These are phyloP conservation scores for Tetropium fuscum DNA, from an alignment of 2,888 invertebrate species.

Conservation along the genomic window DNA sequence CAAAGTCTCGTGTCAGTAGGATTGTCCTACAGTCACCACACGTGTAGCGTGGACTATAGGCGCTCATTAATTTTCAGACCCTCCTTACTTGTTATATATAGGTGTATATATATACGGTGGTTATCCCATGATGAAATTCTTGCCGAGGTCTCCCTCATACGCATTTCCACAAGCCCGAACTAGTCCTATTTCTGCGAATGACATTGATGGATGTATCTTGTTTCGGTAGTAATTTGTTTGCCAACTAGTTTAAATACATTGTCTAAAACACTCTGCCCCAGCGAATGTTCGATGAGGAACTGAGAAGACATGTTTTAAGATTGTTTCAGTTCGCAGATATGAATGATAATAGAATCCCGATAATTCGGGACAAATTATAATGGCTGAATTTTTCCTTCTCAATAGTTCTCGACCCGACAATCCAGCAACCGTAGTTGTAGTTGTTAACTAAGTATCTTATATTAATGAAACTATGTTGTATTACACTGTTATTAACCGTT, in stretches of 20 bases:
- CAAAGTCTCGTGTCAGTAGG: too few species aligned
- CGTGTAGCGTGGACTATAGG: too few species aligned
- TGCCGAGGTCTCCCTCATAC: not conserved
- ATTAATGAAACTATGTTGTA: too few species aligned
- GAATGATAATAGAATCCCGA: slow-evolving; percentile 30
- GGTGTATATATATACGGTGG: too few species aligned
- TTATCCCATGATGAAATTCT: slow-evolving; percentile 13
- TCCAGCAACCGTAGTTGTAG: too few species aligned
- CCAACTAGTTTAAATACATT: slow-evolving; percentile 39
- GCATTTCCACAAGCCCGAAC: slow-evolving; percentile 18
- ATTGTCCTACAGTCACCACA: too few species aligned
- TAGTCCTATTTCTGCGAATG: slow-evolving; percentile 37
- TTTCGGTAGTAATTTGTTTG: slow-evolving; percentile 40
- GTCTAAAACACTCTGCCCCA: slow-evolving; percentile 31
- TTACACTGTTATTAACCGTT: too few species aligned
- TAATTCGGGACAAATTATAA: slow-evolving; percentile 23
- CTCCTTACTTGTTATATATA: too few species aligned
- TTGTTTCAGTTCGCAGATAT: slow-evolving; percentile 25
- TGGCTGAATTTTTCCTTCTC: slow-evolving; percentile 30
- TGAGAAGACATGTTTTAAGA: slow-evolving; percentile 22
- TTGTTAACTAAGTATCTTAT: too few species aligned
- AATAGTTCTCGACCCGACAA: too few species aligned
- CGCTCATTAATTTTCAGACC: too few species aligned
- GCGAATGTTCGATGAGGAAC: slow-evolving; percentile 14
- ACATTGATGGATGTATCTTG: slow-evolving; percentile 48